Base-by-base conservation (phyloP, 35 echinoderm and acorn worm genomes). In the Apostichopus californicus region DNA sequence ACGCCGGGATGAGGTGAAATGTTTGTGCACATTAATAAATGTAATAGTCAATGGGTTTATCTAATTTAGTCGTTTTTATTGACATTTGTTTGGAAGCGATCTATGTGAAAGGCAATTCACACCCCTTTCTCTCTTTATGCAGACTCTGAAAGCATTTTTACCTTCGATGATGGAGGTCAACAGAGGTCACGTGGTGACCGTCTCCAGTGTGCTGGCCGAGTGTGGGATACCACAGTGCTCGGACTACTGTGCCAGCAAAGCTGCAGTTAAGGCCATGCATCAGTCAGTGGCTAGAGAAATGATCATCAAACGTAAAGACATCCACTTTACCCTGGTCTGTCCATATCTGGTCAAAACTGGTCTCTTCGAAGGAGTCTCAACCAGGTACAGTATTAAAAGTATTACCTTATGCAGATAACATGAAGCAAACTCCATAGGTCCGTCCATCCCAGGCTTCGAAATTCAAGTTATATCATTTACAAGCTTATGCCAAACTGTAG, bases 211-310 rank as follows among this genome's bases (percentile, higher is more conserved):
- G 46, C 70, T 92, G 54, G 97, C 90, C 3, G 83, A 93, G 55
- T 13, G 77, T 21, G 91, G 91, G 6, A 79, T 93, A 8, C 91
- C 97, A 5, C 64, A 89, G 11, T 96, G 96, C 90, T 77, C 93
- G 0, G 97, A 99, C 34, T 99, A 99, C 64, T 99, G 95, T 57
- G 94, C 94, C 57, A 96, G 95, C 77, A 99, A 98, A 57, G 91
- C 86, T 34, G 97, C 97, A 9, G 93, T 92, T 9, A 86, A 93
- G 8, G 95, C 90, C 2, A 64, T 96, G 10, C 95, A 96, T 75
- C 87, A 99, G 59, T 15, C 95, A 15, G 88, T 92, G 0, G 20
- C 78, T 24, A 66, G 91, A 26, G 97, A 99, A 78, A 88, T 84
- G 20, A 66, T 86, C 13, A 79, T 91, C 70, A 78, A 21, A 5